A percentile compares a stretch with the other conserved stretches of the same genome.
Evolutionary conservation across 2,113 vertebrate genomes (phyloP).

Genomic region (Eira barbara): DNA sequence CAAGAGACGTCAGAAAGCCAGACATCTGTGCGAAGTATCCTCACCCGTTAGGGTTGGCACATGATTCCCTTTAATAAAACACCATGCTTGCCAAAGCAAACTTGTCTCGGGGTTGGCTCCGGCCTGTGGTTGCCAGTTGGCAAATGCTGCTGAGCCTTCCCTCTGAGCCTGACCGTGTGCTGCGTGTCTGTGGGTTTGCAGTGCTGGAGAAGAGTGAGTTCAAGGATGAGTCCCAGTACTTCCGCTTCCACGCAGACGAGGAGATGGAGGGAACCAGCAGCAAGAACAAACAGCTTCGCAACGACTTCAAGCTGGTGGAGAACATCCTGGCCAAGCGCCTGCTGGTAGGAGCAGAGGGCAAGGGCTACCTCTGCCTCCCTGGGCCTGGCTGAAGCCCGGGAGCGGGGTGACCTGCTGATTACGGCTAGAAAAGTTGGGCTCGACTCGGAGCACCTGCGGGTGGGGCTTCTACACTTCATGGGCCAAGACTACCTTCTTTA

Average conservation of each 20-base stretch:
- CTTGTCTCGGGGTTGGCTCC: neutral
- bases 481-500: neutral
- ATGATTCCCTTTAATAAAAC: neutral
- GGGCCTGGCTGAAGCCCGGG: neutral
- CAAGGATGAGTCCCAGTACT: constrained; percentile 97
- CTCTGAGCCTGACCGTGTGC: neutral
- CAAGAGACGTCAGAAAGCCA: neutral
- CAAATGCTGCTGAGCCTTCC: neutral
- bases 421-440: neutral
- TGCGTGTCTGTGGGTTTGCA: constrained; percentile 72
- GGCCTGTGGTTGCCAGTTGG: neutral
- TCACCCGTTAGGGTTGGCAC: neutral
- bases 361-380: neutral
- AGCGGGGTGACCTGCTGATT: neutral
- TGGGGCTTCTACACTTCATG: neutral
- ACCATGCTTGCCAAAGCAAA: neutral
- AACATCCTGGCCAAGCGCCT: constrained; percentile 95
- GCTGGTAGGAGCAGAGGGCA: constrained; percentile 87
- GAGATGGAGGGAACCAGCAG: constrained; percentile 95
- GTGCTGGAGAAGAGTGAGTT: constrained; percentile 99
- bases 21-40: neutral
- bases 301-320: constrained; percentile 96
- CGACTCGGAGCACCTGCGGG: neutral
- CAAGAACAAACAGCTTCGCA: constrained; percentile 94
- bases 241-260: constrained; percentile 98